phyloP scores from a whole-genome alignment of 2,797 vertebrate species.

The Ambastaia sidthimunki region DNA sequence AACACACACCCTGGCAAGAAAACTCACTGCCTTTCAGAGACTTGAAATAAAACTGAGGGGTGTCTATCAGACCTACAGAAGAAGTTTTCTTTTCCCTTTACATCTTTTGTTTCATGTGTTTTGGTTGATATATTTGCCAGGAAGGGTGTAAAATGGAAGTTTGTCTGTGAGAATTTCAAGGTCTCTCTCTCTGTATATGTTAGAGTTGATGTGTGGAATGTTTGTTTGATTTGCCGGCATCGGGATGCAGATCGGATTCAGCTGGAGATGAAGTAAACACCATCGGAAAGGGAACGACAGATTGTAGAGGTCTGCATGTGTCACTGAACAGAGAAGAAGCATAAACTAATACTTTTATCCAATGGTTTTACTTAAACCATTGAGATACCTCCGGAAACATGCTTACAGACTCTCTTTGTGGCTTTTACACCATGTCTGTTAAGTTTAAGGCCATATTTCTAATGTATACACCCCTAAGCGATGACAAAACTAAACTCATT shows the following conservation, averaged over 20 bases:
- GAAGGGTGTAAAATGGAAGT: conserved; percentile 21
- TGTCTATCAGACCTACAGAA: conserved; percentile 25
- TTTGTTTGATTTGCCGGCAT: conserved; percentile 34
- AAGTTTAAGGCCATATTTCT: background rate
- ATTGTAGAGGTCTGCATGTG: conserved; percentile 27
- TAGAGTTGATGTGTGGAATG: conserved; percentile 6
- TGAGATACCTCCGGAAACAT: background rate
- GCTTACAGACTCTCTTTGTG: conserved; percentile 1
- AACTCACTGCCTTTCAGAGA: conserved; percentile 36
- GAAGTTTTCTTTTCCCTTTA: conserved; percentile 1
- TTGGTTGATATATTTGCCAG: conserved; percentile 31
- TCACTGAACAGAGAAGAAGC: background rate
- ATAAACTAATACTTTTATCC: conserved; percentile 12
- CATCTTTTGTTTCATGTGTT: conserved; percentile 13
- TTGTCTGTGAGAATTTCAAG: conserved; percentile 37
- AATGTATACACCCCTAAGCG: background rate
- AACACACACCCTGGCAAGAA: conserved; percentile 32
- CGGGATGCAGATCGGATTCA: conserved; percentile 33
- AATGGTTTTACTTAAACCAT: background rate
- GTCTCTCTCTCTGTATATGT: conserved; percentile 21
- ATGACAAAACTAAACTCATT: background rate
- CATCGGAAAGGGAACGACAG: conserved; percentile 28
- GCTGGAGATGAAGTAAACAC: conserved; percentile 34
- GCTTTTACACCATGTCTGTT: background rate
- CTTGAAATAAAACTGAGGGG: conserved; percentile 21